phyloP scores from a whole-genome alignment of 2,797 vertebrate genomes.

The Fundulus diaphanus region DNA sequence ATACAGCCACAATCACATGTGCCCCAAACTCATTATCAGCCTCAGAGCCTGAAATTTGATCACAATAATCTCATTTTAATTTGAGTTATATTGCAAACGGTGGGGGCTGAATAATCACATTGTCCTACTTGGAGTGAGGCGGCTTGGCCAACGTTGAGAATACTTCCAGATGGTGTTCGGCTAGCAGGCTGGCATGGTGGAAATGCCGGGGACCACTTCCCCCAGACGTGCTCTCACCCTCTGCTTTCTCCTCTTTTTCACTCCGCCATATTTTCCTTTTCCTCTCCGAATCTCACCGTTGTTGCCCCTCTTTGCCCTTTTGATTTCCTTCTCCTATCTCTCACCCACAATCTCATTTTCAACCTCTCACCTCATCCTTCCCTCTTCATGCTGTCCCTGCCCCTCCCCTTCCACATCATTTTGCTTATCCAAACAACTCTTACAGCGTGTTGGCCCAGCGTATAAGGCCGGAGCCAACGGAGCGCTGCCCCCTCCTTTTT shows the following conservation, averaged over 20 bases:
- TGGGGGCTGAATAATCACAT: constrained; percentile 72
- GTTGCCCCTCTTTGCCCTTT: constrained; percentile 38
- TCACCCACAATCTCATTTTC: constrained; percentile 37
- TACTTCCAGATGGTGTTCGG: constrained; percentile 91
- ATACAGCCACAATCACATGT: constrained; percentile 54
- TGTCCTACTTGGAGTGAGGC: constrained; percentile 74
- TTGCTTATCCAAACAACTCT: constrained; percentile 69
- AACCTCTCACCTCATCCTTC: constrained; percentile 33
- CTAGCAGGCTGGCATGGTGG: constrained; percentile 81
- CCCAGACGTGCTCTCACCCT: constrained; percentile 54
- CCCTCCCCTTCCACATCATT: constrained; percentile 39
- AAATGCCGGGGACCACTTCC: constrained; percentile 73
- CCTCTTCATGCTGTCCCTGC: constrained; percentile 1
- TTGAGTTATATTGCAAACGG: constrained; percentile 69
- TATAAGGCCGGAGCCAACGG: constrained; percentile 76
- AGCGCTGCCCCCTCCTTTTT: constrained; percentile 75
- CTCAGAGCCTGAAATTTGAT: constrained; percentile 68
- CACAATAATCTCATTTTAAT: constrained; percentile 81
- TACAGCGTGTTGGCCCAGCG: constrained; percentile 68
- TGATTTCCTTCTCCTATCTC: constrained; percentile 38
- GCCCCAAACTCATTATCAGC: constrained; percentile 68
- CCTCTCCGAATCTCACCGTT: constrained; percentile 7
- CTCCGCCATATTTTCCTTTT: constrained; percentile 27
- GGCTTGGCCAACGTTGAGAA: constrained; percentile 81
- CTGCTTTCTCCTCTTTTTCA: constrained; percentile 15